Evolutionary conservation across 2,113 vertebrate species (phyloP).

Genomic region (Scomber japonicus): DNA sequence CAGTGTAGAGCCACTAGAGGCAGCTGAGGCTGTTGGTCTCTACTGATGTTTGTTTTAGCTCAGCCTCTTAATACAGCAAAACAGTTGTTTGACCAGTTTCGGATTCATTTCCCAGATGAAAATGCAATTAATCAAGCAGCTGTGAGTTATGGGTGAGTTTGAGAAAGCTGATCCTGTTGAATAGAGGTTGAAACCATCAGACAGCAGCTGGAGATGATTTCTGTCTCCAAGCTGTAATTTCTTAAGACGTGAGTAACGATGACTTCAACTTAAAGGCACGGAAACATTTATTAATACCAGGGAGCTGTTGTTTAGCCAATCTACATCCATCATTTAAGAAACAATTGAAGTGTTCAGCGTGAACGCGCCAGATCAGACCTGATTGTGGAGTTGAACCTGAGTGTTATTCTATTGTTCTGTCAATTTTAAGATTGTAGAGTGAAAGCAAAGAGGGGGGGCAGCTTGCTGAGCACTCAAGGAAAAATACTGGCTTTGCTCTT

Average conservation of each 20-base stretch:
- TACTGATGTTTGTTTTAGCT: slow-evolving; percentile 74
- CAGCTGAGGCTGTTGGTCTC: slow-evolving; percentile 63
- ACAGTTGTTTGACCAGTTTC: slow-evolving; percentile 62
- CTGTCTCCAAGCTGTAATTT: slow-evolving; percentile 56
- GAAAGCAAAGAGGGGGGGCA: slow-evolving; percentile 41
- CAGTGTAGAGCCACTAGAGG: slow-evolving; percentile 58
- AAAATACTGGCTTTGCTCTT: slow-evolving; percentile 69
- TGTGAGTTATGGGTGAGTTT: slow-evolving; percentile 40
- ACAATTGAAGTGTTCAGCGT: slow-evolving; percentile 32
- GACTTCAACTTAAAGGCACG: slow-evolving; percentile 57
- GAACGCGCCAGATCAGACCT: slow-evolving; percentile 53
- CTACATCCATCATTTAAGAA: slow-evolving; percentile 32
- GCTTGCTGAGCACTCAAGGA: slow-evolving; percentile 66
- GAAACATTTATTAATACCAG: slow-evolving; percentile 58
- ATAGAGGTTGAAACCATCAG: slow-evolving; percentile 35
- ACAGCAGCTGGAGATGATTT: slow-evolving; percentile 69
- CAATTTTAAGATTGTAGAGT: slow-evolving; percentile 67
- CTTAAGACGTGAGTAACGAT: slow-evolving; percentile 54
- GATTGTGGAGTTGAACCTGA: slow-evolving; percentile 65
- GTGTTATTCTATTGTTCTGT: slow-evolving; percentile 68
- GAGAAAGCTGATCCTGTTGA: slow-evolving; percentile 48
- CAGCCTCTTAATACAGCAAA: slow-evolving; percentile 55
- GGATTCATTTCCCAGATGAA: slow-evolving; percentile 54
- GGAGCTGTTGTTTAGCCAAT: slow-evolving; percentile 45
- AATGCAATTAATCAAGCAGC: slow-evolving; percentile 58